Percentiles rank a stretch among this genome's conserved stretches.
Conservation (phyloP, 2,797 vertebrate genomes). For the Helarctos malayanus region DNA sequence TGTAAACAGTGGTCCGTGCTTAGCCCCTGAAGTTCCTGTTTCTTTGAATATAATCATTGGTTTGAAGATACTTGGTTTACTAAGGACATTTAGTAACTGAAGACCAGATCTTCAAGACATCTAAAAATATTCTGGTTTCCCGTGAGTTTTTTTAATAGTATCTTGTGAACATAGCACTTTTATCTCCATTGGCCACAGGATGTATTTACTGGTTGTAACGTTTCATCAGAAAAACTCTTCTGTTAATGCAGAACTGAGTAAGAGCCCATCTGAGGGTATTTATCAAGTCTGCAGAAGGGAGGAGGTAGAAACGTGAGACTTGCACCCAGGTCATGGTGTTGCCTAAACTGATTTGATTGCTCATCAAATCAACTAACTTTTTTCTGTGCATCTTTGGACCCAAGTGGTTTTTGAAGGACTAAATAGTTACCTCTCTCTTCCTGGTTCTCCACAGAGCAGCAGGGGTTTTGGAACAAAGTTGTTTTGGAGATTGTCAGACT, state of each 20-base stretch:
- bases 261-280: neutral
- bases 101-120: neutral
- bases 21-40: rapidly evolving
- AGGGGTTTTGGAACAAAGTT: no score
- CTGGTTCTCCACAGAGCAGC: rapidly evolving
- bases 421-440: neutral
- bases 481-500: neutral
- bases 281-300: neutral
- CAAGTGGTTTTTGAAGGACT: neutral
- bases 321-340: rapidly evolving
- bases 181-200: neutral
- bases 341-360: neutral
- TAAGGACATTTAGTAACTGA: neutral
- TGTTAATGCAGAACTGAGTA: neutral
- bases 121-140: neutral
- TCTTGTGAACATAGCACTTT: neutral
- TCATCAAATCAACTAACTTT: neutral
- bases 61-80: neutral
- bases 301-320: neutral
- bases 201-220: neutral
- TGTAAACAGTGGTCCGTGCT: neutral
- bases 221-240: neutral
- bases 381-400: neutral
- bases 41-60: neutral
- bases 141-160: neutral